phyloP scores from a whole-genome alignment of 2,797 vertebrate genomes.

The Kryptopterus vitreolus region DNA sequence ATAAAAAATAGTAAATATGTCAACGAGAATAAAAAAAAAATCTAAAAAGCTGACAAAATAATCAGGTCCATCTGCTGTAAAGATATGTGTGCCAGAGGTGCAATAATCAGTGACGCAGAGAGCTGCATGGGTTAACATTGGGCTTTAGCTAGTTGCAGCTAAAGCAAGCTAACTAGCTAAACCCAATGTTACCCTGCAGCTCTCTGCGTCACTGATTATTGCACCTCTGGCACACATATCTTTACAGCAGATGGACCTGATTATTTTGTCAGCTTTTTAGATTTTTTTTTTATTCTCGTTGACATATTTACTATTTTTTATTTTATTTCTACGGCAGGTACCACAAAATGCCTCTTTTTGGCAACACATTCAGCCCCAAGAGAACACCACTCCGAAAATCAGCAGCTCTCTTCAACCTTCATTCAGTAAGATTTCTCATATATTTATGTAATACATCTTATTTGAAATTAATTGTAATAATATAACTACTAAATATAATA shows the following conservation, averaged over 20 bases:
- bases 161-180: too few species aligned
- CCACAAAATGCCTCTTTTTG: constrained; percentile 88
- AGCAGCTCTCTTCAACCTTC: constrained; percentile 90
- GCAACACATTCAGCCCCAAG: constrained; percentile 91
- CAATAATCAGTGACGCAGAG: neutral
- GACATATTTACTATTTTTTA: neutral
- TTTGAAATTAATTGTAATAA: neutral
- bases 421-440: constrained; percentile 87
- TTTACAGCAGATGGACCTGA: neutral
- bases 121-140: neutral
- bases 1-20: neutral
- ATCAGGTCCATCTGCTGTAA: neutral
- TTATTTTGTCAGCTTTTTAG: neutral
- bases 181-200: neutral
- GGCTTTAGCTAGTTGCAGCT: too few species aligned
- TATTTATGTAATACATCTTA: neutral
- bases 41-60: neutral
- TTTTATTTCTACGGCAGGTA: neutral
- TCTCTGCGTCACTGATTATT: neutral
- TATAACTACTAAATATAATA: neutral
- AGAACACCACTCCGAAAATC: constrained; percentile 92
- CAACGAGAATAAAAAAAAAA: neutral
- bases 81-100: neutral
- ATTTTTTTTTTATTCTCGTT: neutral
- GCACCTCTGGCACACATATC: neutral